Conservation (phyloP, 30 jellyfish, hydroid and myxozoan species). For the Calvadosia cruxmelitensis region DNA sequence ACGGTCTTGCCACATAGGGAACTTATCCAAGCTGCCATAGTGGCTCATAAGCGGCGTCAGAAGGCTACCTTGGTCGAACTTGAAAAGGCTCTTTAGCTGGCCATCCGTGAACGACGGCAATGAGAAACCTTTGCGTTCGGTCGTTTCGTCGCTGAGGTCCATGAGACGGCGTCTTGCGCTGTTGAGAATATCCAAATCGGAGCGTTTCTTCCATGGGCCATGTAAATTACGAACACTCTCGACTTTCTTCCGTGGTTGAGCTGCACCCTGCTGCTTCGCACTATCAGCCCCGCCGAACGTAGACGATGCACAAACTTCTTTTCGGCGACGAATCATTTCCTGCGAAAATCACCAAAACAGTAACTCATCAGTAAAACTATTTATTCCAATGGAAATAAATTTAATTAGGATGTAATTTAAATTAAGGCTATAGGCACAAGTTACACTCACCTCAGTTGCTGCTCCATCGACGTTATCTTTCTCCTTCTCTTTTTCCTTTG, state of each 20-base stretch:
- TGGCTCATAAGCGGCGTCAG: not conserved
- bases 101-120: slow-evolving; percentile 16
- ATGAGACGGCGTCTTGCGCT: slow-evolving; percentile 49
- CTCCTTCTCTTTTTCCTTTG: not conserved
- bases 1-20: not conserved
- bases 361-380: no score
- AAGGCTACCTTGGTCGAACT: not conserved
- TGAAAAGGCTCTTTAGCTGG: not conserved
- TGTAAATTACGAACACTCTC: not conserved
- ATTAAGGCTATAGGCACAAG: no score
- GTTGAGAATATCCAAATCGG: slow-evolving; percentile 37
- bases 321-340: no score
- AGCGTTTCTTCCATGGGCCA: slow-evolving; percentile 46
- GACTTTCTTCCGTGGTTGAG: not conserved
- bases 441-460: no score
- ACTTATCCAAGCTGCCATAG: not conserved
- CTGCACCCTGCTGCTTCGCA: no score
- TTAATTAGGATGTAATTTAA: no score
- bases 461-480: not conserved
- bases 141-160: not conserved
- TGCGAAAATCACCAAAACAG: no score
- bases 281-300: no score
- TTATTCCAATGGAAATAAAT: no score
- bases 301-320: no score
- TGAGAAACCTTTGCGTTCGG: slow-evolving; percentile 11